These are phyloP conservation scores for Brachionus koreanus DNA, from an alignment of 1,140 invertebrate genomes.

Conservation along the genomic window DNA sequence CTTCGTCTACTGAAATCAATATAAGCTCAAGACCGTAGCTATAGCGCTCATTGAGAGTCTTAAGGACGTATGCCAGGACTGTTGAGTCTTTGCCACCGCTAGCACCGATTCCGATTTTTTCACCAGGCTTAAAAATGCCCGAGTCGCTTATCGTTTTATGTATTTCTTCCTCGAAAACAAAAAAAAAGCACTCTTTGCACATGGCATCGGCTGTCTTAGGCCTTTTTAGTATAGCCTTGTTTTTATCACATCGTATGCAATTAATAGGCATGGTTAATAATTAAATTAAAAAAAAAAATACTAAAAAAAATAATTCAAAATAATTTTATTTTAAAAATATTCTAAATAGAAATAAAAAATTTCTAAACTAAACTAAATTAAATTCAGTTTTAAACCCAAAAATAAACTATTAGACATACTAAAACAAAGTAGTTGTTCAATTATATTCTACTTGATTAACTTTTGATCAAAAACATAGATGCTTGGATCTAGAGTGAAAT, in stretches of 20 bases:
- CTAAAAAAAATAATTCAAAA: not conserved
- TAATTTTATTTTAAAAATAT: not conserved
- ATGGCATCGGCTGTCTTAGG: conserved; percentile 65
- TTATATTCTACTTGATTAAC: not conserved
- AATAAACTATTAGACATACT: not conserved
- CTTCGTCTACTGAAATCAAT: conserved; percentile 94
- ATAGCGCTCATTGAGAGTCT: conserved; percentile 82
- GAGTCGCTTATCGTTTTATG: conserved; percentile 83
- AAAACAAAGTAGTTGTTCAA: not conserved
- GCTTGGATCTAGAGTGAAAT: not conserved
- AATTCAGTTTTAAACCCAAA: not conserved
- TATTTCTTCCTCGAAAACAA: conserved; percentile 89
- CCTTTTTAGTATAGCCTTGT: conserved; percentile 14
- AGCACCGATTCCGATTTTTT: conserved; percentile 88
- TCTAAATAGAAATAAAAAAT: not conserved
- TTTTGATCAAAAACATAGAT: not conserved
- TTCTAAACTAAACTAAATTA: not conserved
- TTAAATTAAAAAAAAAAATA: not conserved
- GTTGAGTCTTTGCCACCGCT: conserved; percentile 99
- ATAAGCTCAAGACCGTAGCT: conserved; percentile 85
- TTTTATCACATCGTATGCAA: conserved; percentile 30
- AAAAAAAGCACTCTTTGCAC: conserved; percentile 92
- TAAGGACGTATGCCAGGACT: conserved; percentile 81
- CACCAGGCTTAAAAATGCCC: conserved; percentile 77
- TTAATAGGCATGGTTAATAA: conserved; percentile 38